A percentile compares a stretch with the other conserved stretches of the same genome.
Evolutionary conservation across 2,113 vertebrate species (phyloP).

Genomic region (Aphyosemion australe): DNA sequence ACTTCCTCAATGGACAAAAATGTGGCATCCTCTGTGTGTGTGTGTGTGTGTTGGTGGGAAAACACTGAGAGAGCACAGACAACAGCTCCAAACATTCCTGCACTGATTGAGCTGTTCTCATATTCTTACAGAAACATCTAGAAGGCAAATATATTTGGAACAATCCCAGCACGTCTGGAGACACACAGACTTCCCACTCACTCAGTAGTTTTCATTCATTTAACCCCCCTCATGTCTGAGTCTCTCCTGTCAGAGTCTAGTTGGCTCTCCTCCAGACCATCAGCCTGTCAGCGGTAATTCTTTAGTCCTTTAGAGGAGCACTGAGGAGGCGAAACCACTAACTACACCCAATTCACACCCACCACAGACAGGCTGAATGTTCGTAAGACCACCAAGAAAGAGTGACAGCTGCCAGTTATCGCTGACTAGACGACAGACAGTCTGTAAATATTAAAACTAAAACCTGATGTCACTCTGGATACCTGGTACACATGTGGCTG

Average conservation of each 20-base stretch:
- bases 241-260: slow-evolving; percentile 34
- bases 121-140: slow-evolving; percentile 6
- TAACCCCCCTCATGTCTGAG: slow-evolving; percentile 6
- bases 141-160: slow-evolving; percentile 50
- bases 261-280: slow-evolving; percentile 52
- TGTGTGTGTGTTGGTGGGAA: slow-evolving; percentile 57
- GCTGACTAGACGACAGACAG: neutral
- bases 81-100: slow-evolving; percentile 59
- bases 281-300: slow-evolving; percentile 35
- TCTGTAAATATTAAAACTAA: neutral
- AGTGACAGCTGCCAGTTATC: slow-evolving; percentile 9
- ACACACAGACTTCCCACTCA: slow-evolving; percentile 18
- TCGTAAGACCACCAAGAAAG: neutral
- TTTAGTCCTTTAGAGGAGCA: slow-evolving; percentile 38
- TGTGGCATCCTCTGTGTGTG: slow-evolving; percentile 71
- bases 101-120: slow-evolving; percentile 58
- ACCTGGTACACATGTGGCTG: no score
- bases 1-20: slow-evolving; percentile 75
- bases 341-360: slow-evolving; percentile 21
- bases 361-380: neutral
- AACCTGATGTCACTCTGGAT: no score
- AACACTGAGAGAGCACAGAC: slow-evolving; percentile 27
- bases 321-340: slow-evolving; percentile 14
- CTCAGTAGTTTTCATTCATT: slow-evolving; percentile 17
- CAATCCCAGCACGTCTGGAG: slow-evolving; percentile 38